phyloP scores from a whole-genome alignment of 2,888 invertebrate species.

The Tiliacea citrago region DNA sequence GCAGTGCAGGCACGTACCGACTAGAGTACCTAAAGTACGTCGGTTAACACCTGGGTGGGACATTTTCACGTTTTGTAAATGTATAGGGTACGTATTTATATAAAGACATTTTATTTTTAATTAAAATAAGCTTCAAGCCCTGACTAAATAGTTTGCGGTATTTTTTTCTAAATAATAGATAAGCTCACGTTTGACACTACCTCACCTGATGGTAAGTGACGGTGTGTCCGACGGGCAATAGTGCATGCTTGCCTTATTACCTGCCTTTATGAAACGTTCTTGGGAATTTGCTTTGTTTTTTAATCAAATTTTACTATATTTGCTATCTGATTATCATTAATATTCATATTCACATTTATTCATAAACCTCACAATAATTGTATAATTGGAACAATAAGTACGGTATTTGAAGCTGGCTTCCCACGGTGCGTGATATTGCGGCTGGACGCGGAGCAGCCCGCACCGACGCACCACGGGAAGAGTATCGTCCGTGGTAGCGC shows the following conservation, averaged over 20 bases:
- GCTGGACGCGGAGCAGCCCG: too few relatives aligned
- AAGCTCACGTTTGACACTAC: not conserved
- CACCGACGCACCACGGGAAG: too few relatives aligned
- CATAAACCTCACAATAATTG: too few relatives aligned
- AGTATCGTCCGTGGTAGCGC: too few relatives aligned
- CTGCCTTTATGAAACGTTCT: too few relatives aligned
- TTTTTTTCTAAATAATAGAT: not conserved
- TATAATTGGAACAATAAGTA: too few relatives aligned
- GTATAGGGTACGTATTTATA: not conserved
- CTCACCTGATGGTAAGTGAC: not conserved
- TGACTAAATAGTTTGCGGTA: not conserved
- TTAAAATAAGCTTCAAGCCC: not conserved
- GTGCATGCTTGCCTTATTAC: not conserved
- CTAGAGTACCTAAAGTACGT: not conserved
- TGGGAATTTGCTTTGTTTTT: too few relatives aligned
- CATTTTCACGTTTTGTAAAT: not conserved
- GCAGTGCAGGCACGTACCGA: slow-evolving; percentile 40
- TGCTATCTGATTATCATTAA: too few relatives aligned
- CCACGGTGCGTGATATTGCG: too few relatives aligned
- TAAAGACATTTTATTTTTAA: not conserved
- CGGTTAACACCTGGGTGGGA: slow-evolving; percentile 27
- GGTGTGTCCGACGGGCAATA: not conserved
- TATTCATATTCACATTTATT: too few relatives aligned
- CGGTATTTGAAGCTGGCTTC: too few relatives aligned
- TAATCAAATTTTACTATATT: too few relatives aligned